Base-by-base conservation (phyloP, 2,888 invertebrate species). In the Theretra japonica region DNA sequence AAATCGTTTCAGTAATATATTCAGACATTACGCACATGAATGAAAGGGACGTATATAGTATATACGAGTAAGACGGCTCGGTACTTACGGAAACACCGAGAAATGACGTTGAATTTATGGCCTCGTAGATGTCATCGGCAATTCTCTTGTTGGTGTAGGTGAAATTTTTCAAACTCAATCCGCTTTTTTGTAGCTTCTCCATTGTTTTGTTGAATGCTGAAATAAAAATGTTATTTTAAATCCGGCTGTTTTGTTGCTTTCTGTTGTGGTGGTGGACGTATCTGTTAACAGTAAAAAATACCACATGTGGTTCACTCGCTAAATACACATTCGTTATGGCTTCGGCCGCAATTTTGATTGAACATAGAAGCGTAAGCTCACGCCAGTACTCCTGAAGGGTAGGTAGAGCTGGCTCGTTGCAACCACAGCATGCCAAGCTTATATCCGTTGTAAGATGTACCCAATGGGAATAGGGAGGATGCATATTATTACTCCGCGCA, bases 51-150 rank as follows among this genome's bases (percentile, higher is more conserved):
- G 62, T 23, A 65, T 65, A 71, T 71, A n/a, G n/a, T n/a, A n/a
- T n/a, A n/a, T n/a, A n/a, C n/a, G n/a, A n/a, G n/a, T n/a, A 71
- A 65, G 33, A 65, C 41, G 19, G 53, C 19, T 23, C 25, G 75
- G 73, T 79, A 96, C 97, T 96, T 94, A 99, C 99, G 86, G 99
- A 99, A 76, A 99, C 98, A 76, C 99, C 99, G 71, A 98, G 95
- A 91, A 99, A 99, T 85, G 98, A 98, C 25, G 99, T 99, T n/a
- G 98, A 97, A 94, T 99, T 99, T 95, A 99, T 99, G 57, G 99
- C 99, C 75, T 98, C 97, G 93, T 99, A 99, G 86, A 99, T 98
- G 90, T 98, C 98, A 89, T 98, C 97, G 11, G 98, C 98, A 73
- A 99, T 99, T 87, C 97, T 97, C 87, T 98, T 97, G 92, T 99